A percentile compares a stretch with the other conserved stretches of the same genome.
Evolutionary conservation across 2,113 vertebrate genomes (phyloP).

Genomic region (Megaceryle torquata): DNA sequence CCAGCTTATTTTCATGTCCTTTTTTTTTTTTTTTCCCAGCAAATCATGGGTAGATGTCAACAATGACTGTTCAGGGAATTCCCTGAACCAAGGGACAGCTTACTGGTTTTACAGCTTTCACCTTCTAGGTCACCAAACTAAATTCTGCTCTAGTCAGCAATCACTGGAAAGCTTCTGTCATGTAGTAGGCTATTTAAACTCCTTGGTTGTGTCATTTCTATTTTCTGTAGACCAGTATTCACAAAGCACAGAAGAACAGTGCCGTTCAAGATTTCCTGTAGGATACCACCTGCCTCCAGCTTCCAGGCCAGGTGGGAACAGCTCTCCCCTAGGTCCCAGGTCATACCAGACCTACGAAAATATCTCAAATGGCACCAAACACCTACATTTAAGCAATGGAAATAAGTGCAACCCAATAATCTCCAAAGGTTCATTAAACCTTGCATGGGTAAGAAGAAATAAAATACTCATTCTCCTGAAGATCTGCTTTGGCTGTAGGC

Average conservation of each 20-base stretch:
- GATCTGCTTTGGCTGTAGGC: background rate
- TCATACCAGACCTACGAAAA: background rate
- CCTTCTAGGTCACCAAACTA: background rate
- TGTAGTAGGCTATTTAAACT: background rate
- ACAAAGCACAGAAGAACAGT: background rate
- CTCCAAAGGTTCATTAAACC: background rate
- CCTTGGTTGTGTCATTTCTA: background rate
- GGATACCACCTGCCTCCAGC: background rate
- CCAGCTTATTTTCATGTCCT: background rate
- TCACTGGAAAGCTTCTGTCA: background rate
- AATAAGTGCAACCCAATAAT: background rate
- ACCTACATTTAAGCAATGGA: background rate
- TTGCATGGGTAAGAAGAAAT: background rate
- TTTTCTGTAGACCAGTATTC: background rate
- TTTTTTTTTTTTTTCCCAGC: background rate
- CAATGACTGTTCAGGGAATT: background rate
- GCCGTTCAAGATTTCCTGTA: background rate
- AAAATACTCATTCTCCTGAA: background rate
- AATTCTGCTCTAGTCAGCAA: constrained; percentile 16
- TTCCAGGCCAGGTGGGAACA: background rate
- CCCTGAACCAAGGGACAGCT: background rate
- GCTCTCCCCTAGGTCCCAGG: background rate
- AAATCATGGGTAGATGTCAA: background rate
- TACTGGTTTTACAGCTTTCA: background rate
- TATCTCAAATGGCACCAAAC: background rate